Conservation (phyloP, 1,140 invertebrate species). For the Nasonia longicornis region DNA sequence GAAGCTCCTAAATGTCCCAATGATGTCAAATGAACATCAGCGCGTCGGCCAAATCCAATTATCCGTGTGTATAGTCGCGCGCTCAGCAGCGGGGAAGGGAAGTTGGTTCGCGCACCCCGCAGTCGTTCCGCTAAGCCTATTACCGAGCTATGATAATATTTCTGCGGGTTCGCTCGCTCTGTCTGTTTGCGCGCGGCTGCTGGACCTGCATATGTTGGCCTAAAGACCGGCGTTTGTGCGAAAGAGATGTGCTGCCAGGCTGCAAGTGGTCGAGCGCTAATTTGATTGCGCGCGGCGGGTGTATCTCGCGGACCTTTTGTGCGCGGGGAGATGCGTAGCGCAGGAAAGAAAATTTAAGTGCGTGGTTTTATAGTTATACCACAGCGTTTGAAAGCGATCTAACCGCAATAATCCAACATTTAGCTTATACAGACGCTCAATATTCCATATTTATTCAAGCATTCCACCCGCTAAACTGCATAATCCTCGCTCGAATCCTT, state of each 20-base stretch:
- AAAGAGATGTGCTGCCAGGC: background rate
- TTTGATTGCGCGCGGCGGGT: background rate
- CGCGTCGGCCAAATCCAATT: slow-evolving; percentile 63
- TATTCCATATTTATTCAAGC: background rate
- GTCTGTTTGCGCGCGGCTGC: slow-evolving; percentile 2
- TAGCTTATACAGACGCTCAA: too few species aligned
- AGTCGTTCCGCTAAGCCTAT: slow-evolving; percentile 58
- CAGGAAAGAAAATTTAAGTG: background rate
- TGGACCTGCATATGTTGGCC: slow-evolving; percentile 48
- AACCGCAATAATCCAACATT: background rate
- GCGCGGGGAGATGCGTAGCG: background rate
- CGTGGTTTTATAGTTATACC: too few species aligned
- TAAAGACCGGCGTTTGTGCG: slow-evolving; percentile 40
- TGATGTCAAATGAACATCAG: slow-evolving; percentile 67
- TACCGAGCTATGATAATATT: slow-evolving; percentile 64
- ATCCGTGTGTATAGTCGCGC: slow-evolving; percentile 27
- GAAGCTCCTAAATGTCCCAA: slow-evolving; percentile 57
- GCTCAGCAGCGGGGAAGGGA: slow-evolving; percentile 47
- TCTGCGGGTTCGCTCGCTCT: slow-evolving; percentile 50
- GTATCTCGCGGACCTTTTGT: too few species aligned
- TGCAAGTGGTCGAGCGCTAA: slow-evolving; percentile 5
- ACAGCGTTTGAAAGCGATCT: too few species aligned
- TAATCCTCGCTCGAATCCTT: slow-evolving; percentile 26
- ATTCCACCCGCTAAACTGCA: slow-evolving; percentile 2
- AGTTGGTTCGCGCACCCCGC: slow-evolving; percentile 30